Percentiles rank a stretch among this genome's conserved stretches.
Conservation (phyloP, 2,113 vertebrate species). For the Mixornis gularis region DNA sequence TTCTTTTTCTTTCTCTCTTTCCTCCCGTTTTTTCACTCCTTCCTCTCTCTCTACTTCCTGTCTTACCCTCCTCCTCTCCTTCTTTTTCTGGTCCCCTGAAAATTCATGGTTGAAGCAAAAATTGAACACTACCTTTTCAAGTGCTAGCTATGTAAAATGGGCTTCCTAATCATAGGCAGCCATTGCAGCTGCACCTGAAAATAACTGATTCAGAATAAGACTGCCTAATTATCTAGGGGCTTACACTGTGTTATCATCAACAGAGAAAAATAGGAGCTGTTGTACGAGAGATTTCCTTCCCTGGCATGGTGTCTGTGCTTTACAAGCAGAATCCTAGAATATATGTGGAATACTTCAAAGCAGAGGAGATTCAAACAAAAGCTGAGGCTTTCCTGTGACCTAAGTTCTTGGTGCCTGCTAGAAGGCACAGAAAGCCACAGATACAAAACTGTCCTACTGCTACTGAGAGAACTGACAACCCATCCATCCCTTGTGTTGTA, state of each 20-base stretch:
- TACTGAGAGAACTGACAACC: background rate
- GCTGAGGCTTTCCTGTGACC: background rate
- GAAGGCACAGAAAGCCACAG: background rate
- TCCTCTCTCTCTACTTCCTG: background rate
- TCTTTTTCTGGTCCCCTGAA: background rate
- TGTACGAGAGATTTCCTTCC: background rate
- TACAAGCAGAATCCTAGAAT: background rate
- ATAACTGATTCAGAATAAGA: background rate
- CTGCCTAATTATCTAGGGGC: background rate
- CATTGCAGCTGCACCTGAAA: conserved; percentile 37
- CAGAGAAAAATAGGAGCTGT: background rate
- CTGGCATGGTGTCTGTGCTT: background rate
- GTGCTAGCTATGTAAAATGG: background rate
- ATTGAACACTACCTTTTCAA: background rate
- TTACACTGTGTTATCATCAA: background rate
- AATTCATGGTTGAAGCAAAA: background rate
- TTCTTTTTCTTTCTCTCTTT: background rate
- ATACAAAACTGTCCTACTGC: background rate
- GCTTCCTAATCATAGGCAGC: conserved; percentile 5
- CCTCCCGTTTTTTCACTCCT: background rate
- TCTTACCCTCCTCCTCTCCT: background rate
- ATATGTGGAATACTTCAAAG: background rate
- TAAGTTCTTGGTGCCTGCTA: background rate
- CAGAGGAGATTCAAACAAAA: background rate
- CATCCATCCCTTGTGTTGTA: background rate